Evolutionary conservation across 2,113 vertebrate genomes (phyloP).

Genomic region (Psilopsiagon aurifrons): DNA sequence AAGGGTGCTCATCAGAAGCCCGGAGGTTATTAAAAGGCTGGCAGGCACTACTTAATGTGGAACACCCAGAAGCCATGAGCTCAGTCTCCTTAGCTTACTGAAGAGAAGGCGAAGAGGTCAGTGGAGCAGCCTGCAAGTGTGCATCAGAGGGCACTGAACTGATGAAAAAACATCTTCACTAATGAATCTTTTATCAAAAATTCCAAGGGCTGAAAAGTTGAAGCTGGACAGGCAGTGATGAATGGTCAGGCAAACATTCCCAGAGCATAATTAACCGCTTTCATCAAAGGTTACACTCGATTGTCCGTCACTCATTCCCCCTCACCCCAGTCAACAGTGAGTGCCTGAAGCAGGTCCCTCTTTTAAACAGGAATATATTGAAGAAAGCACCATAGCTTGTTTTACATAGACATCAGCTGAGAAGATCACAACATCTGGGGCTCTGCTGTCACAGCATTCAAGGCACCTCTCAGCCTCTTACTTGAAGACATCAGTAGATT

Average conservation of each 20-base stretch:
- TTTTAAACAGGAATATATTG: not conserved
- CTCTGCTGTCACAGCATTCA: accelerated
- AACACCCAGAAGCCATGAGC: not conserved
- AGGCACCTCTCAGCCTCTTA: not conserved
- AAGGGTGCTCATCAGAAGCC: not conserved
- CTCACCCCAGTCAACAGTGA: not conserved
- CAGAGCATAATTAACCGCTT: not conserved
- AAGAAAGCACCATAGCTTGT: not conserved
- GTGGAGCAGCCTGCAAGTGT: not conserved
- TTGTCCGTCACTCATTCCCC: not conserved
- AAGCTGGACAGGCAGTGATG: not conserved
- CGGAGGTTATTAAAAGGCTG: not conserved
- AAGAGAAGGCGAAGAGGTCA: not conserved
- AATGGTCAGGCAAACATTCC: not conserved
- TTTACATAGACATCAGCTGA: not conserved
- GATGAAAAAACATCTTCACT: not conserved
- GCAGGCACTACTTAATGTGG: not conserved
- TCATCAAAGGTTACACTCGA: not conserved
- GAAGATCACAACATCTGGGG: not conserved
- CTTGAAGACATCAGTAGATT: not conserved
- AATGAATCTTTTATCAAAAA: not conserved
- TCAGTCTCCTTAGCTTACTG: not conserved
- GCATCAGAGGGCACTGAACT: not conserved
- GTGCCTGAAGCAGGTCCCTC: not conserved
- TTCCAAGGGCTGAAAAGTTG: not conserved